These are phyloP conservation scores for Mythimna impura DNA, from an alignment of 2,888 invertebrate species.

Conservation along the genomic window DNA sequence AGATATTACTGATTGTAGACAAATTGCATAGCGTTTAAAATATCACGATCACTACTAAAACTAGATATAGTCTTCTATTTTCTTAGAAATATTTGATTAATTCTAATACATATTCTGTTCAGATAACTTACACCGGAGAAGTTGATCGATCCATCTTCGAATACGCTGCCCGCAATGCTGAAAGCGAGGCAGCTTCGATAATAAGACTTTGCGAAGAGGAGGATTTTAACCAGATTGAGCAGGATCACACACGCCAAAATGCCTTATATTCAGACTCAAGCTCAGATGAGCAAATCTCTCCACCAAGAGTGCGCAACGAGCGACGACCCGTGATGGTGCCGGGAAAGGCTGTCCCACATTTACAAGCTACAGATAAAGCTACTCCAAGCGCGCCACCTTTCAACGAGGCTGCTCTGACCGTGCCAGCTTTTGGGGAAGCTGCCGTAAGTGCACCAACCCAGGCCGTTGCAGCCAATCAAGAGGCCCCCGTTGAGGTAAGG, in stretches of 20 bases:
- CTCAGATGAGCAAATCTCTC: background rate
- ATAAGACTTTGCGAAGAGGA: background rate
- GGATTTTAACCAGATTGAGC: no score
- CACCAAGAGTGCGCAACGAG: background rate
- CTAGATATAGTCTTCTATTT: background rate
- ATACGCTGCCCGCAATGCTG: background rate
- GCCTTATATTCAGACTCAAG: background rate
- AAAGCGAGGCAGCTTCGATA: background rate
- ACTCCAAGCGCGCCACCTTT: no score
- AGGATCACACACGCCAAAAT: background rate
- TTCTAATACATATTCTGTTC: background rate
- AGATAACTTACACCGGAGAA: background rate
- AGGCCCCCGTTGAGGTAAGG: background rate
- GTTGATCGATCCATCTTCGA: background rate
- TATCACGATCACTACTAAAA: background rate
- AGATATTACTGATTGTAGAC: background rate
- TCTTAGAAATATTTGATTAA: background rate
- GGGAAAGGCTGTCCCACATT: no score
- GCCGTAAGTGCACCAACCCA: background rate
- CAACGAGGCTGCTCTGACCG: background rate
- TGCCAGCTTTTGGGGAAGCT: background rate
- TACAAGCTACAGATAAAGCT: no score
- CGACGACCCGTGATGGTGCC: no score
- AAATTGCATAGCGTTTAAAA: background rate
- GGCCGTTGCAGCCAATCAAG: background rate